These are phyloP conservation scores for Phyllotreta striolata DNA, from an alignment of 2,888 invertebrate species.

Conservation along the genomic window DNA sequence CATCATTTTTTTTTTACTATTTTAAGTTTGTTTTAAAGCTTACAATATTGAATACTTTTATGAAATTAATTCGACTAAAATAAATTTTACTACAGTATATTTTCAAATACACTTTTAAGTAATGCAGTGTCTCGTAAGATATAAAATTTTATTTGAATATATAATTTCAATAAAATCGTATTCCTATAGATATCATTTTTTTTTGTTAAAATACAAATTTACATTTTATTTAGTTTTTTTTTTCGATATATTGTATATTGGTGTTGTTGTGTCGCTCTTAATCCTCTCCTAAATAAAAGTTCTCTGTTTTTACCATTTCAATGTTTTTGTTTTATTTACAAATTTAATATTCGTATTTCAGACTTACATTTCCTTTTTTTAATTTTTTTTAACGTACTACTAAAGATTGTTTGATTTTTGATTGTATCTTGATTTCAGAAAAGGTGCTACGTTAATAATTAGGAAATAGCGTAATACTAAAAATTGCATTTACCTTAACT, in stretches of 20 bases:
- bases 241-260: conserved; percentile 56
- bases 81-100: conserved; percentile 54
- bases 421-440: conserved; percentile 47
- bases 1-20: conserved; percentile 47
- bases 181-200: conserved; percentile 48
- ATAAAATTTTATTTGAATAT: conserved; percentile 57
- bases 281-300: conserved; percentile 32
- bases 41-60: conserved; percentile 47
- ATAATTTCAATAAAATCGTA: conserved; percentile 50
- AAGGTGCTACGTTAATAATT: conserved; percentile 21
- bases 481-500: conserved; percentile 20
- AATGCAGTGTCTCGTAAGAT: conserved; percentile 53
- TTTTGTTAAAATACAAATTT: conserved; percentile 55
- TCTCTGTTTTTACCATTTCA: conserved; percentile 33
- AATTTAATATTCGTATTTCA: conserved; percentile 44
- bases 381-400: conserved; percentile 45
- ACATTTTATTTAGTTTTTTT: conserved; percentile 43
- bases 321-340: conserved; percentile 44
- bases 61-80: conserved; percentile 50
- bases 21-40: conserved; percentile 50
- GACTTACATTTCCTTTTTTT: conserved; percentile 38
- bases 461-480: conserved; percentile 21
- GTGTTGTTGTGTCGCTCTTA: conserved; percentile 48
- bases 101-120: conserved; percentile 52
- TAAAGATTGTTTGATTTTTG: conserved; percentile 53